Evolutionary conservation across 2,888 invertebrate species (phyloP).

Genomic region (Stictocephala bisonia): DNA sequence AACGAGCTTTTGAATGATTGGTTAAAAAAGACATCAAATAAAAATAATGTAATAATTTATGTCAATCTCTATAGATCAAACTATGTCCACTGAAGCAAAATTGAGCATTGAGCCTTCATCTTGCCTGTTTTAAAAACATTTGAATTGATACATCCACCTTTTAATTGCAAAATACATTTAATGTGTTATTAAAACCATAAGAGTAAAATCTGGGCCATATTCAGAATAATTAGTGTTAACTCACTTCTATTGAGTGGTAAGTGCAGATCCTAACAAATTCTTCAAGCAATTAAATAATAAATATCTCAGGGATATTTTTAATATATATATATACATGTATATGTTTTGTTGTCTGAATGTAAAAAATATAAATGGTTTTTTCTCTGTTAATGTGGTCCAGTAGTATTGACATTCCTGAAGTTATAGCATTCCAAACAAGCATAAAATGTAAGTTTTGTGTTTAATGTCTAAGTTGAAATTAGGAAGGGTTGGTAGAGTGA

Average conservation of each 20-base stretch:
- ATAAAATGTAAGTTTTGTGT: constrained; percentile 6
- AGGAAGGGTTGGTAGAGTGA: constrained; percentile 28
- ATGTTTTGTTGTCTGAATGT: constrained; percentile 30
- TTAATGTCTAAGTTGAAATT: not conserved
- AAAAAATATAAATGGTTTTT: constrained; percentile 12
- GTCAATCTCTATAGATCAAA: constrained; percentile 18
- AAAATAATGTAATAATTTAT: constrained; percentile 17
- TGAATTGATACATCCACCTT: constrained; percentile 39
- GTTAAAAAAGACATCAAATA: not conserved
- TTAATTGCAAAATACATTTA: constrained; percentile 26
- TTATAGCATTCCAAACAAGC: constrained; percentile 26
- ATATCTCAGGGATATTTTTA: constrained; percentile 31
- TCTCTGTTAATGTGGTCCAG: constrained; percentile 26
- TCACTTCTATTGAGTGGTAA: not conserved
- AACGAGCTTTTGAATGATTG: constrained; percentile 49
- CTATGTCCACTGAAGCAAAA: constrained; percentile 32
- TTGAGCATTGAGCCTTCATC: constrained; percentile 11
- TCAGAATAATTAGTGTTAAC: not conserved
- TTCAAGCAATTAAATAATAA: constrained; percentile 17
- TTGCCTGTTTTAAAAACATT: constrained; percentile 20
- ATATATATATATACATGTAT: too few relatives aligned
- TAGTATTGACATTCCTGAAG: constrained; percentile 29
- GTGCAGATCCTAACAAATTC: not conserved
- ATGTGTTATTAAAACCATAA: not conserved
- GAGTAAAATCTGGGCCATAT: constrained; percentile 8